phyloP scores from a whole-genome alignment of 2,113 vertebrate genomes.

The sheep (Ovis aries) region DNA sequence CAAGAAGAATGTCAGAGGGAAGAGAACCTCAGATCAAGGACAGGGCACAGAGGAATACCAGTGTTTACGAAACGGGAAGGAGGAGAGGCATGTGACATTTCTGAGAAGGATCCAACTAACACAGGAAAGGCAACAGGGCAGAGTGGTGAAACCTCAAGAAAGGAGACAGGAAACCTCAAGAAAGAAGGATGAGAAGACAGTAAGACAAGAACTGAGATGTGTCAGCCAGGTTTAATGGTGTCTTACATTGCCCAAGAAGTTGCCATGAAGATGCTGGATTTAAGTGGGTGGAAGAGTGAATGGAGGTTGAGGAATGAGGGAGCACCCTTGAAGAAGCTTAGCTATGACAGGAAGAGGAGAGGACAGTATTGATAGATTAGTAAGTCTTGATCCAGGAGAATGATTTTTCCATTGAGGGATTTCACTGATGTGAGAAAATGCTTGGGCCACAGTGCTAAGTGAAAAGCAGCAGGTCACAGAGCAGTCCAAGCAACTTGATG shows the following conservation, averaged over 20 bases:
- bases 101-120: not conserved
- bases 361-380: not conserved
- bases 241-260: not conserved
- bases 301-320: not conserved
- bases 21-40: too few species aligned
- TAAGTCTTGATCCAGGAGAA: not conserved
- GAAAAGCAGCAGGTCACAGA: not conserved
- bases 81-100: not conserved
- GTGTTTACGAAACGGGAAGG: not conserved
- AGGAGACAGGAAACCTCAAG: not conserved
- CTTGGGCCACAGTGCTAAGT: not conserved
- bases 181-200: not conserved
- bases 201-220: not conserved
- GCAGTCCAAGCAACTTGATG: not conserved
- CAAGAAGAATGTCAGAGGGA: not conserved
- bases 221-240: rapidly evolving
- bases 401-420: not conserved
- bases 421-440: not conserved
- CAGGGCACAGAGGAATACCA: not conserved
- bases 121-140: not conserved
- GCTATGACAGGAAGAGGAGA: not conserved
- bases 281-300: not conserved
- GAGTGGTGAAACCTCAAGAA: not conserved
- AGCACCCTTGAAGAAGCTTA: not conserved
- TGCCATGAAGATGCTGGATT: not conserved